These are phyloP conservation scores for Herminia tarsipennalis DNA, from an alignment of 2,888 invertebrate species.

Conservation along the genomic window DNA sequence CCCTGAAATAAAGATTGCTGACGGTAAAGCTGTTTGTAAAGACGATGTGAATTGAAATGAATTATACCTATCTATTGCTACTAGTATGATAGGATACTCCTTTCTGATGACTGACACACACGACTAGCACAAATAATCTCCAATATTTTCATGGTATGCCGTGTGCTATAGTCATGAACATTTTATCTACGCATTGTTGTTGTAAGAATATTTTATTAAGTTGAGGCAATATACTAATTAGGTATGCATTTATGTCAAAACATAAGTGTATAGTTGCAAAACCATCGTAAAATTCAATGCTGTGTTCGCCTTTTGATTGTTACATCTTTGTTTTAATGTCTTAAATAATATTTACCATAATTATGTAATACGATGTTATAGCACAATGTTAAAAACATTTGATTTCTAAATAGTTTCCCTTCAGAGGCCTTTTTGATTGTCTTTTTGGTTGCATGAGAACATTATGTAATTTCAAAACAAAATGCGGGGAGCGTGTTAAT, in stretches of 20 bases:
- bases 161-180: no score
- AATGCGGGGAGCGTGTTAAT: slow-evolving; percentile 43
- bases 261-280: neutral
- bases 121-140: no score
- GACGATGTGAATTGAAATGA: no score
- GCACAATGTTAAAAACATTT: slow-evolving; percentile 1
- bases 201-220: no score
- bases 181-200: no score
- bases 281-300: slow-evolving; percentile 4
- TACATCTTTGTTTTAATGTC: neutral
- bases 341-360: slow-evolving; percentile 32
- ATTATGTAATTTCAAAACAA: slow-evolving; percentile 52
- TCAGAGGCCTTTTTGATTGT: slow-evolving; percentile 2
- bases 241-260: neutral
- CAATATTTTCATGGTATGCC: no score
- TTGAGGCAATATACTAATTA: no score
- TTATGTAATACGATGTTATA: slow-evolving; percentile 39
- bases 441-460: slow-evolving; percentile 24
- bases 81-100: no score
- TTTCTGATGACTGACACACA: no score
- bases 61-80: no score
- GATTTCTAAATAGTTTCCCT: slow-evolving; percentile 18
- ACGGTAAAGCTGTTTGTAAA: no score
- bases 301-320: neutral
- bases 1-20: no score